A percentile compares a stretch with the other conserved stretches of the same genome.
These are phyloP conservation scores for Fragum whitleyi DNA, from an alignment of 2,888 invertebrate species.

Conservation along the genomic window DNA sequence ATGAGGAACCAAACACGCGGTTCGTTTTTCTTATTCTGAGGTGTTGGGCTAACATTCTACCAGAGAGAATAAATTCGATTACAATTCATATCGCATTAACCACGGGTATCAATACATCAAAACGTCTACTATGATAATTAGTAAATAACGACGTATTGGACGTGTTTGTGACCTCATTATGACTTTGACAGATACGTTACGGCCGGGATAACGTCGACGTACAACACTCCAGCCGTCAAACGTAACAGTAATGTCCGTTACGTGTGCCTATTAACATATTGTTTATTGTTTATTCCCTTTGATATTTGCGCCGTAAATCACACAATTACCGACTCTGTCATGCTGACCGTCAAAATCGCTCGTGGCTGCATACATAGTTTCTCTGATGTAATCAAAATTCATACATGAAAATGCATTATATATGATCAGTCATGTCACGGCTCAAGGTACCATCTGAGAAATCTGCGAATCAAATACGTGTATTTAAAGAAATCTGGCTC, in stretches of 20 bases:
- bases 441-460: too few relatives aligned
- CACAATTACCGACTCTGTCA: constrained; percentile 20
- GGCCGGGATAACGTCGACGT: not conserved
- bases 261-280: constrained; percentile 15
- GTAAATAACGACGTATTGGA: constrained; percentile 12
- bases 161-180: constrained; percentile 25
- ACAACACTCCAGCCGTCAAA: constrained; percentile 16
- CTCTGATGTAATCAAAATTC: too few relatives aligned
- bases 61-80: too few relatives aligned
- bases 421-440: too few relatives aligned
- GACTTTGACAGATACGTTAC: constrained; percentile 15
- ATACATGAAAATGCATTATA: too few relatives aligned
- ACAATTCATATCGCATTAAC: too few relatives aligned
- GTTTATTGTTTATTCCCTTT: constrained; percentile 6
- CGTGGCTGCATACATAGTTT: not conserved
- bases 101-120: constrained; percentile 9
- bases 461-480: too few relatives aligned
- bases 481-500: too few relatives aligned
- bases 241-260: constrained; percentile 1
- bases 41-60: too few relatives aligned
- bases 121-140: constrained; percentile 1
- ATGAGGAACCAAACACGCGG: too few relatives aligned
- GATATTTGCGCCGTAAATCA: constrained; percentile 11
- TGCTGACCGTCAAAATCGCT: constrained; percentile 1
- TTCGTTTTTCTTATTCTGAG: too few relatives aligned